A percentile compares a stretch with the other conserved stretches of the same genome.
Evolutionary conservation across 2,888 invertebrate genomes (phyloP).

Genomic region (Cabera pusaria): DNA sequence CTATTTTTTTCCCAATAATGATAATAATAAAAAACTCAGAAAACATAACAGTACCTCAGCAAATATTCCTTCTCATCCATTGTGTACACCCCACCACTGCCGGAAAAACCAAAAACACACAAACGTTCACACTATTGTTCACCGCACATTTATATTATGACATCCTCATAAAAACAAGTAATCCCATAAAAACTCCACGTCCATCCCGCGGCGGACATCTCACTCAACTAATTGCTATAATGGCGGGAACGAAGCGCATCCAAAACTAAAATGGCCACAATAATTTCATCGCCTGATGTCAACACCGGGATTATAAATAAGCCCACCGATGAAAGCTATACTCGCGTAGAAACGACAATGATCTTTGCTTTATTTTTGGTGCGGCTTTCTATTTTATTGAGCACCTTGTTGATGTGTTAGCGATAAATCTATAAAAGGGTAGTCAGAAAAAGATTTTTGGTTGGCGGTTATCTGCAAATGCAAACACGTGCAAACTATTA

Average conservation of each 20-base stretch:
- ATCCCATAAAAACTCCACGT: constrained; percentile 67
- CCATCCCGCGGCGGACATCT: constrained; percentile 73
- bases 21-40: too few relatives aligned
- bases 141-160: constrained; percentile 17
- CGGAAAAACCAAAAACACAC: too few relatives aligned
- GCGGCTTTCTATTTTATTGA: constrained; percentile 33
- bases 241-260: constrained; percentile 70
- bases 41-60: too few relatives aligned
- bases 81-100: too few relatives aligned
- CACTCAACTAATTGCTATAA: constrained; percentile 81
- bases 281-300: constrained; percentile 72
- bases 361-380: constrained; percentile 66
- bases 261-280: constrained; percentile 71
- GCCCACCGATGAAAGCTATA: constrained; percentile 74
- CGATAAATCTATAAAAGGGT: constrained; percentile 3
- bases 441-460: too few relatives aligned
- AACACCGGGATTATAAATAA: constrained; percentile 73
- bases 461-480: too few relatives aligned
- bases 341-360: constrained; percentile 73
- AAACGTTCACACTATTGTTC: constrained; percentile 9
- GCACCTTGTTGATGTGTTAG: too few relatives aligned
- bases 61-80: too few relatives aligned
- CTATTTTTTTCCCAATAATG: too few relatives aligned
- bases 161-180: constrained; percentile 44
- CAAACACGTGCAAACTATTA: too few relatives aligned